Conservation (phyloP, 2,888 invertebrate species). For the Mellilla xanthometata region DNA sequence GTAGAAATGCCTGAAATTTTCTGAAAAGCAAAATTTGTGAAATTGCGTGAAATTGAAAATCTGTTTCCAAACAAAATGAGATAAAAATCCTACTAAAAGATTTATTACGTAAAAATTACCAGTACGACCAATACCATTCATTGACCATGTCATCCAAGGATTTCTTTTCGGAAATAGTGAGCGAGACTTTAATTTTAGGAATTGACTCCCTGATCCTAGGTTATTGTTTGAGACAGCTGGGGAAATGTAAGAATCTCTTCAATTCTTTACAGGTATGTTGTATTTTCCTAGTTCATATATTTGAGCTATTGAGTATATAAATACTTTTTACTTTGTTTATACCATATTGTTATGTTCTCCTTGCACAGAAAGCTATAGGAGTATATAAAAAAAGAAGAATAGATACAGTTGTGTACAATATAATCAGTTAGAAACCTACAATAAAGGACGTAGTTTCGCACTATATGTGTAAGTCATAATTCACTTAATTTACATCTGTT, state of each 20-base stretch:
- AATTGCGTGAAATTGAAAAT: conserved; percentile 1
- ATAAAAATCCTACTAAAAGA: not conserved
- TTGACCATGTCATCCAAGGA: conserved; percentile 76
- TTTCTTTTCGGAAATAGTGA: conserved; percentile 83
- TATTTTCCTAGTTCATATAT: too few species aligned
- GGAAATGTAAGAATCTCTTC: conserved; percentile 88
- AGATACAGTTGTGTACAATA: too few species aligned
- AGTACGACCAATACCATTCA: not conserved
- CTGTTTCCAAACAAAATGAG: conserved; percentile 20
- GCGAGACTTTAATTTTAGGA: conserved; percentile 88
- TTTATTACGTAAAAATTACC: conserved; percentile 5
- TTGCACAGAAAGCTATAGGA: too few species aligned
- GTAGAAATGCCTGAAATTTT: conserved; percentile 1
- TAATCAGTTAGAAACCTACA: too few species aligned
- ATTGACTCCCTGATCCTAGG: conserved; percentile 89
- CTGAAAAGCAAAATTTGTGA: not conserved
- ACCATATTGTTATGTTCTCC: too few species aligned
- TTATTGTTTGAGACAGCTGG: conserved; percentile 88
- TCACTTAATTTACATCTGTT: too few species aligned
- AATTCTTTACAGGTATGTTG: conserved; percentile 88
- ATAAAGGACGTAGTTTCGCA: too few species aligned
- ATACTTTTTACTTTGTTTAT: too few species aligned
- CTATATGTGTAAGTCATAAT: too few species aligned
- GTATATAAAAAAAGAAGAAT: too few species aligned
- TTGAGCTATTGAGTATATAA: too few species aligned